These are phyloP conservation scores for Poicephalus meyeri DNA, from an alignment of 2,113 vertebrate species.

Conservation along the genomic window DNA sequence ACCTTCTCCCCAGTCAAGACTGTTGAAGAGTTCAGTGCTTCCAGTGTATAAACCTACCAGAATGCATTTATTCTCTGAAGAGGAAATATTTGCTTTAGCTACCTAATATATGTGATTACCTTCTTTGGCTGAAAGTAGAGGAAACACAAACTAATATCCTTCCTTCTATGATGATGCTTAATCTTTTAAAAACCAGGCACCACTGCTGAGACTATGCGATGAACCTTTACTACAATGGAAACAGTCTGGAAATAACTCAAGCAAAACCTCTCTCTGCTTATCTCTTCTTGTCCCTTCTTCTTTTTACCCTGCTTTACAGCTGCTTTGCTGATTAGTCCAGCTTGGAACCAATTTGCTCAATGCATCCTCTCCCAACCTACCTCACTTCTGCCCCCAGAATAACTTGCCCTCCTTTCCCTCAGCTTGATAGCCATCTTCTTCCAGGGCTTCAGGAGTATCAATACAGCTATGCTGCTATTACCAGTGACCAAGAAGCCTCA, in stretches of 20 bases:
- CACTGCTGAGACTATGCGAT: background rate
- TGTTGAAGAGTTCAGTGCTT: background rate
- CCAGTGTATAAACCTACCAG: background rate
- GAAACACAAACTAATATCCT: background rate
- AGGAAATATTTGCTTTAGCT: background rate
- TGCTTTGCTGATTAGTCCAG: background rate
- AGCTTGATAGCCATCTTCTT: background rate
- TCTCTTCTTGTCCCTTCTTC: background rate
- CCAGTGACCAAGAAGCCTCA: background rate
- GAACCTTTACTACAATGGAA: background rate
- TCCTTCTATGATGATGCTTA: background rate
- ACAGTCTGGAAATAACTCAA: background rate
- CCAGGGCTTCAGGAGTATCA: background rate
- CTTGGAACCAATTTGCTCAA: background rate
- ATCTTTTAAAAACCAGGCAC: conserved; percentile 10
- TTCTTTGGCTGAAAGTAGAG: background rate
- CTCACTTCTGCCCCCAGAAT: background rate
- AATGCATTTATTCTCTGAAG: background rate
- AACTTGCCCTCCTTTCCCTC: background rate
- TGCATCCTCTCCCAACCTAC: background rate
- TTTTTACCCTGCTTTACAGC: background rate
- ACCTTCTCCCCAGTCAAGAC: background rate
- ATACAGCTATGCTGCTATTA: background rate
- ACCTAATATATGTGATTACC: background rate
- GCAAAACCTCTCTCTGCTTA: background rate